Evolutionary conservation across 2,888 invertebrate species (phyloP).

Genomic region (Drosophila acutilabella): DNA sequence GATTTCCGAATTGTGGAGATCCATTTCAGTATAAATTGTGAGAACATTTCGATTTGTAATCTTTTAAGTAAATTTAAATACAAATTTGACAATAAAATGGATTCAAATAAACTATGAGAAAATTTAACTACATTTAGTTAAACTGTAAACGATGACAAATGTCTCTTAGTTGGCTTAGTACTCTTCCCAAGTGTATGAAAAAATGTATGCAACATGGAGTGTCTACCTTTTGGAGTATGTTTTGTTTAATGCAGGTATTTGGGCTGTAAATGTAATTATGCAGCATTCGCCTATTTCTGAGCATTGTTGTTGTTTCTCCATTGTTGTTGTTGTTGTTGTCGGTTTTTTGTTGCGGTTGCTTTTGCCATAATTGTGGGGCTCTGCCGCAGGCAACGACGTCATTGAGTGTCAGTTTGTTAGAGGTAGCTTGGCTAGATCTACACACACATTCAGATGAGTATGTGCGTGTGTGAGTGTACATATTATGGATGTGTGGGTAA

Average conservation of each 20-base stretch:
- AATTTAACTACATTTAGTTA: too few species aligned
- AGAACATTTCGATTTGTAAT: too few species aligned
- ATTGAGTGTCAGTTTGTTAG: conserved; percentile 37
- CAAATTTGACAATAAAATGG: too few species aligned
- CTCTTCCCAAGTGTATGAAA: conserved; percentile 15
- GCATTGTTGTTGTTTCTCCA: conserved; percentile 35
- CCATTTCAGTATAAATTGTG: too few species aligned
- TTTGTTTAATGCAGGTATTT: conserved; percentile 59
- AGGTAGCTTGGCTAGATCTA: conserved; percentile 43
- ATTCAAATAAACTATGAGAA: too few species aligned
- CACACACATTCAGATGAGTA: neutral
- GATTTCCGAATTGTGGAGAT: too few species aligned
- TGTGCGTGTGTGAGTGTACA: conserved; percentile 2
- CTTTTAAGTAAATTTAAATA: too few species aligned
- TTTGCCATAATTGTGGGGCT: conserved; percentile 67
- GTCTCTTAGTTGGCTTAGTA: neutral
- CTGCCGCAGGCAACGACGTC: conserved; percentile 44
- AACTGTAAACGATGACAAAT: neutral
- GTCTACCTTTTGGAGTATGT: conserved; percentile 39
- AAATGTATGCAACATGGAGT: conserved; percentile 33
- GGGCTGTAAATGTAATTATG: conserved; percentile 73
- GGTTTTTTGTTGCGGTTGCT: conserved; percentile 38
- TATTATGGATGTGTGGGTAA: conserved; percentile 60
- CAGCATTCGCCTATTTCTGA: conserved; percentile 61
- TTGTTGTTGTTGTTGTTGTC: conserved; percentile 33